Base-by-base conservation (phyloP, 2,797 vertebrate genomes). In the Bradypus variegatus region DNA sequence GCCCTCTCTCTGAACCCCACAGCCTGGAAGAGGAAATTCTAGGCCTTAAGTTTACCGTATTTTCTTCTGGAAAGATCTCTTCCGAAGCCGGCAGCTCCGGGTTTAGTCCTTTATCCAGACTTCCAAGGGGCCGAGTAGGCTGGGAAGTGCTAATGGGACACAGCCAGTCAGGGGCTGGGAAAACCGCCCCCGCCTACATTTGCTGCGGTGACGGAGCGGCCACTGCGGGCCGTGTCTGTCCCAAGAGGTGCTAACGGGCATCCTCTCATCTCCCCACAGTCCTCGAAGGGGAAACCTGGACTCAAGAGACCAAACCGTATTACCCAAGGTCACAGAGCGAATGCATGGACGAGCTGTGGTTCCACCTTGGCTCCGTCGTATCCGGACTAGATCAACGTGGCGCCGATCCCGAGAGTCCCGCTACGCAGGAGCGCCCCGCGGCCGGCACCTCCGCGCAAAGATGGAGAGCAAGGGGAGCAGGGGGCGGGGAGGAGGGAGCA, bases 11-110 rank as follows among this genome's bases (percentile, higher is more conserved):
- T 77, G 73, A 87, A 88, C 15, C 18, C 55, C 77, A 55, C 36
- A 86, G 45, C 11, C 65, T 27, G 45, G 5, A 83, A 80, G 10
- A 53, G n/a, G 55, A 86, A 94, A 75, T 88, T 27, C 23, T 62
- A 55, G 29, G 41, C 29, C 19, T 87, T 21, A 64, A 33, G 78
- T 50, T 73, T 33, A 38, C 18, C 64, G 55, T 80, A n/a, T 69
- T 92, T 92, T 91, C 38, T 90, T 93, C 91, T 48, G 72, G 84
- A 78, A 89, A 58, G 53, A 60, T 82, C 69, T 79, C 84, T 94
- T 53, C 60, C 31, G 23, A 78, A 70, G 73, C 70, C 19, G 9
- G 62, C 87, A 14, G 76, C 70, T 89, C 48, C 70, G 18, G 19
- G 27, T 2, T n/a, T 38, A 76, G 45, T 33, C 53, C 7, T 85